Base-by-base conservation (phyloP, 2,797 vertebrate species). In the Lepilemur septentrionalis region DNA sequence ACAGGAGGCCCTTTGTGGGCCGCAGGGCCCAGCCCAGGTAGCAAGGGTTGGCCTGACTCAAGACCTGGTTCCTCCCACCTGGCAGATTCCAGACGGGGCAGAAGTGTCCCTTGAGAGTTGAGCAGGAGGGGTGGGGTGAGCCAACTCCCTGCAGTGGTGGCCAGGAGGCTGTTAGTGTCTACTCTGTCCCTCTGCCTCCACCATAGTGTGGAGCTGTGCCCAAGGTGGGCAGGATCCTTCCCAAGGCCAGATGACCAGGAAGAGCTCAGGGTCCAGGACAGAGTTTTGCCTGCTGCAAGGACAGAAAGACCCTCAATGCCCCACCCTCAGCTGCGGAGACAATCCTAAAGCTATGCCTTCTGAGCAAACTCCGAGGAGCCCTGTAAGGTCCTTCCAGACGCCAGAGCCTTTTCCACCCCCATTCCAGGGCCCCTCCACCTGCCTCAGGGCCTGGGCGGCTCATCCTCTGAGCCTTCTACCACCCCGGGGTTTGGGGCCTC, bases 1-100 rank as follows among this genome's bases (percentile, higher is more conserved):
- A 97, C 87, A 97, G 94, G 90, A 91, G 93, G 84, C 88, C 78
- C 85, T 97, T 97, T 97, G 96, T 97, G 81, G 91, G 87, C 2
- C 0, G 48, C 92, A 35, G 82, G 91, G 86, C 82, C 67, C 8
- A 18, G 92, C 78, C 95, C 93, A 89, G 94, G 93, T 95, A 86
- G 79, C 73, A 92, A 59, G 82, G 32, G 35, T 20, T 79, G 88
- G 94, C 90, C 84, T 41, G 17, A 38, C 46, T 5, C 0, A 30
- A 94, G 90, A 80, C 86, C 75, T 43, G 70, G 75, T 67, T 80
- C 83, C 70, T 89, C 94, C 94, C 3, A 1, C 80, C 67, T n/a
- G 57, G 90, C 89, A 87, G 61, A 76, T 80, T 89, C 89, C 83
- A 95, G 83, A 35, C 10, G 0, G 41, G 48, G 59, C 63, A 80